A percentile compares a stretch with the other conserved stretches of the same genome.
These are phyloP conservation scores for Campoletis raptor DNA, from an alignment of 2,888 invertebrate species.

Conservation along the genomic window DNA sequence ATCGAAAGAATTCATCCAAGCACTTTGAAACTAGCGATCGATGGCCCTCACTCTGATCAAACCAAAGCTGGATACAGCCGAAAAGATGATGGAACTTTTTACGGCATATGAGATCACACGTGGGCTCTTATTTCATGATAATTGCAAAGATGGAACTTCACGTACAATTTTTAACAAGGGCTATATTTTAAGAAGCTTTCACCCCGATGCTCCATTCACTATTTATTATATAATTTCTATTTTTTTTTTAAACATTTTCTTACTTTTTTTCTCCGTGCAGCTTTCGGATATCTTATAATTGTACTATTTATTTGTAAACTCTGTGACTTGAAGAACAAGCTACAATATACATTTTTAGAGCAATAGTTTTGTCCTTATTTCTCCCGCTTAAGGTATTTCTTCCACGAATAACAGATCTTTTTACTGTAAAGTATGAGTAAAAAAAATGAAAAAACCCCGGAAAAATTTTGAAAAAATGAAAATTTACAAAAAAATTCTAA, in stretches of 20 bases:
- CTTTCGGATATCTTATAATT: neutral
- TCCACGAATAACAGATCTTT: neutral
- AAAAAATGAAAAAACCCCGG: no score
- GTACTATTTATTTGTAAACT: slow-evolving; percentile 31
- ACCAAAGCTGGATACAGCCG: slow-evolving; percentile 93
- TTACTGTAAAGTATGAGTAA: neutral
- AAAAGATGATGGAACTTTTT: slow-evolving; percentile 88
- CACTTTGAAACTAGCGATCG: slow-evolving; percentile 92
- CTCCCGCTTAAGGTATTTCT: neutral
- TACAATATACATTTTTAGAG: neutral
- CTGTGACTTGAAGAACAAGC: slow-evolving; percentile 8
- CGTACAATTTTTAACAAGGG: neutral
- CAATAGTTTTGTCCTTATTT: neutral
- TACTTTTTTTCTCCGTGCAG: slow-evolving; percentile 4
- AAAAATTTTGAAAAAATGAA: no score
- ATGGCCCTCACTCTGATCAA: slow-evolving; percentile 92
- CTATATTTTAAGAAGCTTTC: neutral
- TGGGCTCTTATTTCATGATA: neutral
- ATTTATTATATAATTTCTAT: slow-evolving; percentile 16
- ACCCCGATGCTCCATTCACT: neutral
- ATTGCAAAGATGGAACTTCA: neutral
- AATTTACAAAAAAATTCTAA: no score
- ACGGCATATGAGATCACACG: slow-evolving; percentile 76
- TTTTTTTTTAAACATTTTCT: slow-evolving; percentile 33
- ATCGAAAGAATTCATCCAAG: slow-evolving; percentile 87